Percentiles rank a stretch among this genome's conserved stretches.
phyloP scores from a whole-genome alignment of 2,113 vertebrate genomes.

The Scomber colias region DNA sequence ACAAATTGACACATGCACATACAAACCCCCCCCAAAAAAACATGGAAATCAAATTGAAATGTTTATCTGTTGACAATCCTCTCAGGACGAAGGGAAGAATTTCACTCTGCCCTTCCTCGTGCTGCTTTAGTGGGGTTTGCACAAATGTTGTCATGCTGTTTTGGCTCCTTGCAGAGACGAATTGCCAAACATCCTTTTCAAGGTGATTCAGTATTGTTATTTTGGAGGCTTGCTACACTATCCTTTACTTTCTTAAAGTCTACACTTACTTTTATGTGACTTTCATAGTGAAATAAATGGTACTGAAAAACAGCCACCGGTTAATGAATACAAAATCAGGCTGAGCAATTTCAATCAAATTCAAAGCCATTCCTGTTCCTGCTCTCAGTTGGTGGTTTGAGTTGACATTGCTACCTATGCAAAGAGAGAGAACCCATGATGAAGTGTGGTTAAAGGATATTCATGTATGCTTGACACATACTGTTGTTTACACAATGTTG shows the following conservation, averaged over 20 bases:
- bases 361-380: neutral
- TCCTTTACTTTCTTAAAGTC: neutral
- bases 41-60: neutral
- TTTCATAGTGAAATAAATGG: neutral
- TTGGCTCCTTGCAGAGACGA: neutral
- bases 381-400: neutral
- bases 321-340: constrained; percentile 11
- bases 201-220: neutral
- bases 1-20: neutral
- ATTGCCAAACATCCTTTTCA: neutral
- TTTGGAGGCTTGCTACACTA: neutral
- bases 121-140: neutral
- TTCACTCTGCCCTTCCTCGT: neutral
- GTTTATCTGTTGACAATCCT: neutral
- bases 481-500: too few species aligned
- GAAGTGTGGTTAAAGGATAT: too few species aligned
- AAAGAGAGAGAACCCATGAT: too few species aligned
- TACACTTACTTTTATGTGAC: neutral
- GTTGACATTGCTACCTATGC: neutral
- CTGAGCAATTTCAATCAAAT: neutral
- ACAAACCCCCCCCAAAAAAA: neutral
- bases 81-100: neutral
- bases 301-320: neutral
- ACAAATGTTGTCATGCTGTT: neutral
- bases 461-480: too few species aligned